Percentiles rank a stretch among this genome's conserved stretches.
phyloP scores from a whole-genome alignment of 2,888 invertebrate species.

The Formica aserva region DNA sequence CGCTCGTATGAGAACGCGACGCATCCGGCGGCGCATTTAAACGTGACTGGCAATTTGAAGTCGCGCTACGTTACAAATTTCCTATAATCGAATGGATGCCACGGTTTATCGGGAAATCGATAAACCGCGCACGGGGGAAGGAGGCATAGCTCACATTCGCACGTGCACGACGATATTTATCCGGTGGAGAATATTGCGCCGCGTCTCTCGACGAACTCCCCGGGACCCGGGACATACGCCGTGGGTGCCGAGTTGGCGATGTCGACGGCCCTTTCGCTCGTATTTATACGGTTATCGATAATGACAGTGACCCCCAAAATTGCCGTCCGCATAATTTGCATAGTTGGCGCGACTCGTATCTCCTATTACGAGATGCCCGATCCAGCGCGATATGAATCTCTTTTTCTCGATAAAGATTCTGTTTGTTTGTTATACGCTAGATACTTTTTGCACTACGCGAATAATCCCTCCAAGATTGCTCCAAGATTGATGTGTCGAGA shows the following conservation, averaged over 20 bases:
- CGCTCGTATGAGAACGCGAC: slow-evolving; percentile 30
- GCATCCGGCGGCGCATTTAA: slow-evolving; percentile 46
- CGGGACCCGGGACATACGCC: not conserved
- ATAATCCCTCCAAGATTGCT: not conserved
- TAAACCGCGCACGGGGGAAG: slow-evolving; percentile 21
- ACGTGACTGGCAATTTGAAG: slow-evolving; percentile 29
- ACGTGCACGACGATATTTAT: slow-evolving; percentile 59
- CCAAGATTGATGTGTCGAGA: not conserved
- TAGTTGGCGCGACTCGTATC: slow-evolving; percentile 58
- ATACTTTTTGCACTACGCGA: too few species aligned
- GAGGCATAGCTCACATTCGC: slow-evolving; percentile 62
- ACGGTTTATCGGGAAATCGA: slow-evolving; percentile 65
- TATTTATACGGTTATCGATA: slow-evolving; percentile 67
- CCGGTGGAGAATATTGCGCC: slow-evolving; percentile 49
- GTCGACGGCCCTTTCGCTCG: slow-evolving; percentile 24
- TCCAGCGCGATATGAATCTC: slow-evolving; percentile 6
- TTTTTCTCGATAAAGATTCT: not conserved
- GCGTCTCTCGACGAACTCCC: not conserved
- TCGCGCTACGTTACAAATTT: slow-evolving; percentile 50
- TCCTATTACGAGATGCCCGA: slow-evolving; percentile 24
- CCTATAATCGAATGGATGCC: slow-evolving; percentile 56
- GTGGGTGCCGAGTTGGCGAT: too few species aligned
- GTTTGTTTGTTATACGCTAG: not conserved
- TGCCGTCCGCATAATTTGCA: slow-evolving; percentile 51
- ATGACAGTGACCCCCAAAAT: slow-evolving; percentile 71